Conservation (phyloP, 2,113 vertebrate genomes). For the Shinisaurus crocodilurus region DNA sequence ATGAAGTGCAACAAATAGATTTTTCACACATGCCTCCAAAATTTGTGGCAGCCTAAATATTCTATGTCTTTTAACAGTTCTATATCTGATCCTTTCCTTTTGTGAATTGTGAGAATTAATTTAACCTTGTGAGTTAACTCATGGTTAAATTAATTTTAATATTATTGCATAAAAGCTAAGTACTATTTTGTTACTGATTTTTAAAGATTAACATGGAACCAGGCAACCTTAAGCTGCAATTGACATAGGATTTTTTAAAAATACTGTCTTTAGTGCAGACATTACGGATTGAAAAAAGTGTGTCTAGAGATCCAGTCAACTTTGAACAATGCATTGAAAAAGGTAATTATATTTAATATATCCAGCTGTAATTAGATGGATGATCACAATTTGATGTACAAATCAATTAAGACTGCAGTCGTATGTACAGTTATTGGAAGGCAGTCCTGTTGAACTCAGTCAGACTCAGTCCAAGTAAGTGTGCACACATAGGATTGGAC, state of each 20-base stretch:
- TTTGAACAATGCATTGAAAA: conserved; percentile 87
- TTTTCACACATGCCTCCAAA: neutral
- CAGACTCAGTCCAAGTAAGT: neutral
- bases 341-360: conserved; percentile 77
- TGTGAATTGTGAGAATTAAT: neutral
- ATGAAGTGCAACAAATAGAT: neutral
- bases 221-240: neutral
- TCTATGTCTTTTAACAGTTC: neutral
- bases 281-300: conserved; percentile 89
- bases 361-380: neutral
- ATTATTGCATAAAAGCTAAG: neutral
- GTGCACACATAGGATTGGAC: neutral
- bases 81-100: conserved; percentile 1
- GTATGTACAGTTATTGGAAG: neutral
- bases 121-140: neutral
- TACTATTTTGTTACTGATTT: neutral
- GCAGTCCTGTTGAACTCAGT: neutral
- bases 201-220: neutral
- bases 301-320: conserved; percentile 79
- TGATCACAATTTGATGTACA: neutral
- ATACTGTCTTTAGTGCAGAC: conserved; percentile 79
- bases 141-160: too few relatives aligned
- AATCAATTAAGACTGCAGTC: neutral
- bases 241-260: neutral
- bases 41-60: neutral